Base-by-base conservation (phyloP, 2,797 vertebrate species). In the Sebastes reedi region DNA sequence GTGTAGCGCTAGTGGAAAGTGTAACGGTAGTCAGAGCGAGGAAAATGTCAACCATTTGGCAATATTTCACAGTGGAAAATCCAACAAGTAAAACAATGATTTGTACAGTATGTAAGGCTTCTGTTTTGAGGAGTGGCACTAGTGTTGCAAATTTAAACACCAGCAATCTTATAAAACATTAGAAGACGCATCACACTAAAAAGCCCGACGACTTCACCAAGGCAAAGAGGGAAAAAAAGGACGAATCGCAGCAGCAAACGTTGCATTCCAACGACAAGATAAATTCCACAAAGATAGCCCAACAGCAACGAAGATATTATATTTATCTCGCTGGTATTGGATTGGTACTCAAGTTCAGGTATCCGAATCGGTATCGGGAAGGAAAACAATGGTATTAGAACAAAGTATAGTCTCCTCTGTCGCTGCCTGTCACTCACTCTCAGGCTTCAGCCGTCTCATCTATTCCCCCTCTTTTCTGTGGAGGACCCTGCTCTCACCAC, bases 401-500 rank as follows among this genome's bases (percentile, higher is more conserved):
- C 72, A 85, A 88, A 61, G 52, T 39, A 76, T 73, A 71, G 77
- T 39, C 54, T 78, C 64, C 77, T 76, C 75, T 79, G 29, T 69
- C 42, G 3, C 59, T 73, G 54, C 50, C 56, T 61, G 9, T 82
- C 56, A 25, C 61, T 84, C 65, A 2, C 67, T 69, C 73, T 18
- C 78, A 2, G 72, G 68, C 54, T 68, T 77, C 56, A 55, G 66
- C 67, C 32, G 64, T 85, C 76, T 88, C 80, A 88, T 92, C 89
- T 73, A 73, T 79, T 69, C 25, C 8, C 52, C 61, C 64, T 68
- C 22, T 25, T 36, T 54, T 74, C 72, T 83, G 77, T 81, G 61
- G 74, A 84, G 58, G 60, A 81, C 66, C 65, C 65, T 54, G 39
- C 77, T 80, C 70, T 87, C 13, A 22, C 72, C 58, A 4, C 72